A percentile compares a stretch with the other conserved stretches of the same genome.
phyloP scores from a whole-genome alignment of 2,888 invertebrate species.

The Cactoblastis cactorum region DNA sequence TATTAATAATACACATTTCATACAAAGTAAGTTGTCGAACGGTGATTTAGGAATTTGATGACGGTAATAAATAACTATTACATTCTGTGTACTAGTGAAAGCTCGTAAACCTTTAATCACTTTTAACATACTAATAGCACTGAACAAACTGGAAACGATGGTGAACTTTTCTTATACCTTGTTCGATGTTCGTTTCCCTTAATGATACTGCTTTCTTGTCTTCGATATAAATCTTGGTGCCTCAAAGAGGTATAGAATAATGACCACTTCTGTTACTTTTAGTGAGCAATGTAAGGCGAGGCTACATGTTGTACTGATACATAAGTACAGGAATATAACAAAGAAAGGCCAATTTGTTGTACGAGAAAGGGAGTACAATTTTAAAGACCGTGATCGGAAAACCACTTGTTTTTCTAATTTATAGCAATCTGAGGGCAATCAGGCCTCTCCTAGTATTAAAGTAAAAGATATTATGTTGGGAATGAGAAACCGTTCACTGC shows the following conservation, averaged over 20 bases:
- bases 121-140: constrained; percentile 16
- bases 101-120: constrained; percentile 20
- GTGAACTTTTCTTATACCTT: constrained; percentile 16
- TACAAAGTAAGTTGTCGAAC: constrained; percentile 20
- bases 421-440: constrained; percentile 74
- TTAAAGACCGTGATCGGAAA: constrained; percentile 68
- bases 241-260: constrained; percentile 23
- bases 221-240: constrained; percentile 13
- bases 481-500: constrained; percentile 62
- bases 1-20: constrained; percentile 30
- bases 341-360: constrained; percentile 73
- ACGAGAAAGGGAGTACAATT: constrained; percentile 75
- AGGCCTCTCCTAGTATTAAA: constrained; percentile 63
- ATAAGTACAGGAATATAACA: constrained; percentile 51
- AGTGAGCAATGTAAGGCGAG: constrained; percentile 45
- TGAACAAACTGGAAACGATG: constrained; percentile 18
- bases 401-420: constrained; percentile 71
- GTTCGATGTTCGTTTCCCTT: constrained; percentile 19
- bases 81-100: constrained; percentile 24
- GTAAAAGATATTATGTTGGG: constrained; percentile 65
- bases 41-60: constrained; percentile 24
- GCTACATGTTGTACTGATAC: constrained; percentile 29
- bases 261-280: constrained; percentile 28
- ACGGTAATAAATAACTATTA: constrained; percentile 4
- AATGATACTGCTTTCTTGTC: constrained; percentile 23